A percentile compares a stretch with the other conserved stretches of the same genome.
These are phyloP conservation scores for Choloepus hoffmanni DNA, from an alignment of 2,113 vertebrate genomes.

Conservation along the genomic window DNA sequence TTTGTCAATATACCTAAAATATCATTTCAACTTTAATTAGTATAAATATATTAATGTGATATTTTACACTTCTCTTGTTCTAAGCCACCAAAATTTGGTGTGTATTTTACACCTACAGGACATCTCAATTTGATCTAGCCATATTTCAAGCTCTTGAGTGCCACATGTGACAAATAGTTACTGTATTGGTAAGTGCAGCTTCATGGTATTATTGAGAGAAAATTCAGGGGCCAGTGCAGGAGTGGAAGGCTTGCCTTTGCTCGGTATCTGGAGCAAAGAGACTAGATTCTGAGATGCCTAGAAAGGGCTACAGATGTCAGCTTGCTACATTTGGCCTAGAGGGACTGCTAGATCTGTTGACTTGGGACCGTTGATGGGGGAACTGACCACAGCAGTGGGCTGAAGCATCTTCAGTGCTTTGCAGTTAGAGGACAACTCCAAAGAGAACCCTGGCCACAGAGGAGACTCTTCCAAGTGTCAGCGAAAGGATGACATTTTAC, in stretches of 20 bases:
- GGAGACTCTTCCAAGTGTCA: background rate
- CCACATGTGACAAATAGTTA: background rate
- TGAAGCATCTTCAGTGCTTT: background rate
- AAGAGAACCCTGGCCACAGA: background rate
- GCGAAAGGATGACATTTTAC: background rate
- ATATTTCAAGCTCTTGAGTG: background rate
- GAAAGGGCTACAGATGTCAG: background rate
- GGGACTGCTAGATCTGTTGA: background rate
- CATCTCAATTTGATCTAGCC: background rate
- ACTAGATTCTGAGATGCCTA: background rate
- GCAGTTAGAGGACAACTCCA: too few species aligned
- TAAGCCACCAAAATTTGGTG: background rate
- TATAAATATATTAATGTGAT: background rate
- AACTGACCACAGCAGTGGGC: background rate
- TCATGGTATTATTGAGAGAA: background rate
- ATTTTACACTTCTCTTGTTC: background rate
- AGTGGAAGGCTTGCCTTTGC: background rate
- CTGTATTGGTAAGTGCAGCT: background rate
- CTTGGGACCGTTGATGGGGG: background rate
- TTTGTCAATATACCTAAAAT: background rate
- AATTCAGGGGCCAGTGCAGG: background rate
- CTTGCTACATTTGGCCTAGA: background rate
- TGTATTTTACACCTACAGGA: background rate
- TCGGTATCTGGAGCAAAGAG: background rate
- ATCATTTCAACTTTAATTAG: background rate